phyloP scores from a whole-genome alignment of 2,797 vertebrate species.

The Pangasius larnaudii region DNA sequence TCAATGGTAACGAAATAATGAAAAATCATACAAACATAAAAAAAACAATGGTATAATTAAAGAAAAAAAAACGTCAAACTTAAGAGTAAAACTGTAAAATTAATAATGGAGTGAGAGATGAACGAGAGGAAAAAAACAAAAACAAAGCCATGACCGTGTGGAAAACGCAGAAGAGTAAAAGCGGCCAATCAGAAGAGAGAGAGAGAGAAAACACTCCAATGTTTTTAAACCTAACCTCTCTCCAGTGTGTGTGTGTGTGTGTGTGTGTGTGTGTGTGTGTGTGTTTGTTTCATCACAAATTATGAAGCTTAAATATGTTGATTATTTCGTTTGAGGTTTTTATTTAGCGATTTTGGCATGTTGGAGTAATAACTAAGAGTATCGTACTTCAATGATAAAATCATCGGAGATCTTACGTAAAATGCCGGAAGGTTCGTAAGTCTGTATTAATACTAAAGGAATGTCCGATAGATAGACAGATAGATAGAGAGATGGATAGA shows the following conservation, averaged over 20 bases:
- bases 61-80: conserved; percentile 30
- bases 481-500: too few relatives aligned
- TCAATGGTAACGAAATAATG: conserved; percentile 77
- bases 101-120: conserved; percentile 10
- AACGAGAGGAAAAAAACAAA: not conserved
- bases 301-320: too few relatives aligned
- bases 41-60: conserved; percentile 35
- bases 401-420: not conserved
- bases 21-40: conserved; percentile 12
- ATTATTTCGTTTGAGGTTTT: not conserved
- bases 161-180: conserved; percentile 15
- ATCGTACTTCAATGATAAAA: not conserved
- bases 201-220: not conserved
- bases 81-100: not conserved
- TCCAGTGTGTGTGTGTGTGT: too few relatives aligned
- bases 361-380: not conserved
- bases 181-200: not conserved
- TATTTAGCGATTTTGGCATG: not conserved
- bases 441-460: not conserved
- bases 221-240: not conserved
- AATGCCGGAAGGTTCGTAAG: accelerated
- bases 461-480: too few relatives aligned
- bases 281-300: not conserved
- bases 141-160: not conserved
- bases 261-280: not conserved